Evolutionary conservation across 1,140 invertebrate species (phyloP), one percentile per base, ranked within the genome.

Genomic region (Sipha flava): DNA sequence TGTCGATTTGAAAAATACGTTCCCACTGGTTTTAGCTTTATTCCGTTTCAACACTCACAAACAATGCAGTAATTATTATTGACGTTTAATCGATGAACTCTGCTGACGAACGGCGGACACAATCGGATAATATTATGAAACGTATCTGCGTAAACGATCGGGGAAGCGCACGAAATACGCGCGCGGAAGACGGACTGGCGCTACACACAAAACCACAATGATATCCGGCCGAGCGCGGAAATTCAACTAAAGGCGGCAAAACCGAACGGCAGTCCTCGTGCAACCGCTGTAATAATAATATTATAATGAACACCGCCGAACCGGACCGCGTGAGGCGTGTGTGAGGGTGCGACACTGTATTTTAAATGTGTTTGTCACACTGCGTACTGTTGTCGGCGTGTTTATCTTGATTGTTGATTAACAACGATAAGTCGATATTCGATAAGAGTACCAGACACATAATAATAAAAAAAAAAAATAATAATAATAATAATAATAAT

Each of bases 391-490:
- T 10, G 73, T 57, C 73, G 73, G 73, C 52, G 37, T 57, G 72
- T 77, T 77, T 77, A 57, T 77, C 49, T 75, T 18, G 29, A 34
- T 52, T 49, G 47, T 72, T 75, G 72, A 75, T 75, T 52, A 75
- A 34, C 31, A 75, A 12, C 72, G 52, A 73, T 77, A 77, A 77
- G 73, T 77, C 73, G 73, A 57, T 40, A 52, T 59, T 77, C 49
- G 73, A 77, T 77, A 77, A 77, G 23, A 43, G 5, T 6, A 4
- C 4, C 37, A 10, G 37, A 40, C 10, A 6, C 4, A 40, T 40
- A 40, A 40, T 40, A 40, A 40, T 6, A 40, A 10, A 4, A 40
- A 4, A 40, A 40, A 40, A 6, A 4, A 6, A 10, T 6, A 6
- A 40, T 40, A 4, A 6, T 4, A 4, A 40, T 40, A 40, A 40